phyloP scores from a whole-genome alignment of 64 coral and sea anemone genomes.

The Actinia tenebrosa region DNA sequence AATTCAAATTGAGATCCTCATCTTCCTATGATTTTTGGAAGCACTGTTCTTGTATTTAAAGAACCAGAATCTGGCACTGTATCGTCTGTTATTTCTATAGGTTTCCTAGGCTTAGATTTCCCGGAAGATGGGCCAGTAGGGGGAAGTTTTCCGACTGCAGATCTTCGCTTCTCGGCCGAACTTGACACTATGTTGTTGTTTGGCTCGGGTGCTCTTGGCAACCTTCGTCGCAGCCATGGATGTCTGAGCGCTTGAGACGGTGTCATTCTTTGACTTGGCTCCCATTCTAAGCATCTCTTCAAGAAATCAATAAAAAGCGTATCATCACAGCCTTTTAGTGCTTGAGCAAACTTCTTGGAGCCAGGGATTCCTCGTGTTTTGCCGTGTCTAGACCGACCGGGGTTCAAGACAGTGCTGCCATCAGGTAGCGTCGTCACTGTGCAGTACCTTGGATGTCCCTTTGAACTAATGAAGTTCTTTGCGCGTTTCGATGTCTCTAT shows the following conservation, averaged over 20 bases:
- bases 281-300: constrained; percentile 95
- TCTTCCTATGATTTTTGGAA: constrained; percentile 96
- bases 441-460: constrained; percentile 94
- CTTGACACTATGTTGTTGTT: constrained; percentile 47
- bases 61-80: constrained; percentile 56
- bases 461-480: constrained; percentile 98
- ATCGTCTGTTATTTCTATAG: constrained; percentile 60
- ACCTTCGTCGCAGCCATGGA: constrained; percentile 84
- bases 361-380: constrained; percentile 86
- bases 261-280: constrained; percentile 83
- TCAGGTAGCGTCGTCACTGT: constrained; percentile 87
- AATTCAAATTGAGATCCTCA: constrained; percentile 21
- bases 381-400: constrained; percentile 87
- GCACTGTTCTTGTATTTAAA: constrained; percentile 89
- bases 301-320: constrained; percentile 92
- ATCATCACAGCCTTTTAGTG: constrained; percentile 96
- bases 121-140: constrained; percentile 81
- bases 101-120: constrained; percentile 70
- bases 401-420: constrained; percentile 82
- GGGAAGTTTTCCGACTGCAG: constrained; percentile 70
- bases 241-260: constrained; percentile 92
- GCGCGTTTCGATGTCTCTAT: constrained; percentile 80
- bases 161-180: constrained; percentile 61
- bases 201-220: constrained; percentile 80
- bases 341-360: constrained; percentile 81